Conservation (phyloP, 2,888 invertebrate genomes). For the Agonopterix alstromeriana region DNA sequence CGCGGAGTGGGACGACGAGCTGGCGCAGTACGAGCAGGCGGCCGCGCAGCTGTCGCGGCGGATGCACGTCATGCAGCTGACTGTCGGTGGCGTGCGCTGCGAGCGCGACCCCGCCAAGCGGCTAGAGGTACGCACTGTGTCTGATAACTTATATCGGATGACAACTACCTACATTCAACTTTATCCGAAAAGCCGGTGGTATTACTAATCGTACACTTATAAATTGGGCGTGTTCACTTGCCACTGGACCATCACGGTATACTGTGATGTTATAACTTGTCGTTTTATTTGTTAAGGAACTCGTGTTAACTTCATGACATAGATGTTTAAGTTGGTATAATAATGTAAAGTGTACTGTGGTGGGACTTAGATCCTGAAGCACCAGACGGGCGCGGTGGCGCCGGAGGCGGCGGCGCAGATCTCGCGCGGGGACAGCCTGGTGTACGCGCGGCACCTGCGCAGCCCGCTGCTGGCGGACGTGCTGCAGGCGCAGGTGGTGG, state of each 20-base stretch:
- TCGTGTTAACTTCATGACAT: no score
- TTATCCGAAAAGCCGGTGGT: no score
- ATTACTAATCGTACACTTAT: no score
- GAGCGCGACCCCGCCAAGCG: constrained; percentile 79
- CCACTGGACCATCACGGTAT: no score
- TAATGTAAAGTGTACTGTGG: no score
- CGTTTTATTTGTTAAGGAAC: no score
- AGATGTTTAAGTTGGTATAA: no score
- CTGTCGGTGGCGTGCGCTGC: constrained; percentile 73
- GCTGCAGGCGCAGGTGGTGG: constrained; percentile 36
- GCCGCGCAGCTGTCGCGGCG: constrained; percentile 54
- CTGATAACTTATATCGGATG: no score
- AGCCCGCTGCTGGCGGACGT: constrained; percentile 70
- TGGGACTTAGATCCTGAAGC: constrained; percentile 81
- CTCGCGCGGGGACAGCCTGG: constrained; percentile 85
- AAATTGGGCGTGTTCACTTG: no score
- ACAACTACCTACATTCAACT: not conserved
- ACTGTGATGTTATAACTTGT: no score
- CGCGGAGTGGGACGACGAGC: constrained; percentile 24
- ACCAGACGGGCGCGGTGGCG: constrained; percentile 79
- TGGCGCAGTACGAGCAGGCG: constrained; percentile 26
- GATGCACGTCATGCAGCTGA: constrained; percentile 76
- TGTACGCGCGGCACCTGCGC: constrained; percentile 79
- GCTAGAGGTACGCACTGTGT: constrained; percentile 67
- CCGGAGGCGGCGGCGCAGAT: constrained; percentile 87